These are phyloP conservation scores for Acromyrmex charruanus DNA, from an alignment of 1,140 invertebrate genomes.

Conservation along the genomic window DNA sequence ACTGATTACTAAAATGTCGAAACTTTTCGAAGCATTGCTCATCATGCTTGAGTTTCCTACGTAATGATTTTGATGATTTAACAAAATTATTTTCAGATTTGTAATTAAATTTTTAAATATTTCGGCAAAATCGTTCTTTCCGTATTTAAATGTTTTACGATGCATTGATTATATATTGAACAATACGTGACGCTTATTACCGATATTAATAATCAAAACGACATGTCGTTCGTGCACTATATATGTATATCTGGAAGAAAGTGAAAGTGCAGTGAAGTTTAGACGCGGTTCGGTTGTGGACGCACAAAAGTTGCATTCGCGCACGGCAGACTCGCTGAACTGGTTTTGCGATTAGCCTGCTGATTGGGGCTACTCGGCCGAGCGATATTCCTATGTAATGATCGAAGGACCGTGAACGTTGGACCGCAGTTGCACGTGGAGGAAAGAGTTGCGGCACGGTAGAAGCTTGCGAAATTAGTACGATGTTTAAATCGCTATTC, in stretches of 20 bases:
- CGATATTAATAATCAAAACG: constrained; percentile 15
- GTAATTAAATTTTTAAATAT: too few relatives aligned
- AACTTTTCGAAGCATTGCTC: too few relatives aligned
- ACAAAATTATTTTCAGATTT: too few relatives aligned
- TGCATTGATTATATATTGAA: not conserved
- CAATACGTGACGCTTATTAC: not conserved
- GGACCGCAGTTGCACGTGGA: constrained; percentile 8
- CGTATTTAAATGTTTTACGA: not conserved
- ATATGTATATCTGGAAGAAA: not conserved
- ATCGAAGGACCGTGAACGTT: constrained; percentile 33
- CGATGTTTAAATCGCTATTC: not conserved
- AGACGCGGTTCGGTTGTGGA: constrained; percentile 4
- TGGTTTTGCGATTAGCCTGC: constrained; percentile 54
- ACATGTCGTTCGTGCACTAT: not conserved
- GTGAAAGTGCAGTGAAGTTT: constrained; percentile 23
- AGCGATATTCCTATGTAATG: constrained; percentile 44
- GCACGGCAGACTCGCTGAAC: constrained; percentile 25
- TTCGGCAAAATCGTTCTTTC: too few relatives aligned
- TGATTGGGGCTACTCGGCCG: constrained; percentile 51
- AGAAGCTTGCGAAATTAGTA: constrained; percentile 18
- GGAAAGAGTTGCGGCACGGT: not conserved
- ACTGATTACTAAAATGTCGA: too few relatives aligned
- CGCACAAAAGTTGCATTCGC: constrained; percentile 30
- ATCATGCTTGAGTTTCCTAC: too few relatives aligned
- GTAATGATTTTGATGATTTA: too few relatives aligned